These are phyloP conservation scores for Aepyceros melampus DNA, from an alignment of 2,113 vertebrate genomes.

Conservation along the genomic window DNA sequence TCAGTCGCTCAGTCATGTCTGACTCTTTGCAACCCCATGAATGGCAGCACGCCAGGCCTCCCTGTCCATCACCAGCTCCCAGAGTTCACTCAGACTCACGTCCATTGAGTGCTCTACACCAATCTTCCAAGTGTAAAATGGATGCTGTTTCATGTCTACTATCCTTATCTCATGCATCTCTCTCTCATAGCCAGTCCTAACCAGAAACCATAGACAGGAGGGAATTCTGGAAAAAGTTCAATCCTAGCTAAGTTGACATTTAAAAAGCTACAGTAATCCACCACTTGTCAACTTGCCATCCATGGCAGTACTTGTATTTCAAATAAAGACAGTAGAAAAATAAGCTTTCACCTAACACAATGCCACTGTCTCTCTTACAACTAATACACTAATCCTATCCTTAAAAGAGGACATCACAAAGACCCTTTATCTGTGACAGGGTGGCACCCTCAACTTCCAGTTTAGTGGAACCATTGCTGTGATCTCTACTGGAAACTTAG, in stretches of 20 bases:
- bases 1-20: no score
- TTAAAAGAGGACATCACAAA: background rate
- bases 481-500: background rate
- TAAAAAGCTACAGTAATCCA: background rate
- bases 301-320: background rate
- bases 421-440: background rate
- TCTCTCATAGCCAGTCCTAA: background rate
- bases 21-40: no score
- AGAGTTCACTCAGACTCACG: no score
- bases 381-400: background rate
- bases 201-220: background rate
- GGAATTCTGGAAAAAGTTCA: background rate
- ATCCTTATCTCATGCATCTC: background rate
- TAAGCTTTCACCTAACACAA: background rate
- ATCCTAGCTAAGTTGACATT: background rate
- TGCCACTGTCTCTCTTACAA: background rate
- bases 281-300: background rate
- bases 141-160: background rate
- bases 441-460: background rate
- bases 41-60: no score
- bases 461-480: background rate
- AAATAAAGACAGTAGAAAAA: background rate
- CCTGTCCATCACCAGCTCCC: no score
- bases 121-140: background rate
- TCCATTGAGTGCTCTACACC: background rate